phyloP scores from a whole-genome alignment of 2,797 vertebrate species.

The Enteromius unitaeniatus region DNA sequence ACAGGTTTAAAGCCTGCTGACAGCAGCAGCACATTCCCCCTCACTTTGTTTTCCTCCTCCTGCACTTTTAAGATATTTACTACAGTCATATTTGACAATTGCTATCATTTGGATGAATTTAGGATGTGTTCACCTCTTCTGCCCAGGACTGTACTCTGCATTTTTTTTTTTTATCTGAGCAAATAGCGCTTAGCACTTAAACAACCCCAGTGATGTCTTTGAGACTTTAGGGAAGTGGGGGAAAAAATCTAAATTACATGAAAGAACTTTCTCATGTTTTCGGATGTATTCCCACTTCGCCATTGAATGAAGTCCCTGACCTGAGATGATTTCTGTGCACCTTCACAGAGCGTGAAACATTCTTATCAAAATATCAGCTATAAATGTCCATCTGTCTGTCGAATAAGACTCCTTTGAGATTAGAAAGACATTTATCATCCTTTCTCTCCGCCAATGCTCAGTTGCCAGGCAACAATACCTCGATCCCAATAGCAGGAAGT shows the following conservation, averaged over 20 bases:
- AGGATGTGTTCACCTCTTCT: not conserved
- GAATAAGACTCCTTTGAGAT: slow-evolving; percentile 51
- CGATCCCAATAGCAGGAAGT: slow-evolving; percentile 56
- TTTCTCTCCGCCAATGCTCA: slow-evolving; percentile 47
- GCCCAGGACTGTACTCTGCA: not conserved
- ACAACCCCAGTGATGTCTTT: not conserved
- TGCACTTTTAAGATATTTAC: slow-evolving; percentile 39
- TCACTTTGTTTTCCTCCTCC: slow-evolving; percentile 46
- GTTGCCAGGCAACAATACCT: slow-evolving; percentile 74
- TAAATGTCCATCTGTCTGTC: slow-evolving; percentile 14
- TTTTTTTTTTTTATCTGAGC: not conserved
- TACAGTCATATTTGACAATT: slow-evolving; percentile 37
- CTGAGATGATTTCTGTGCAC: not conserved
- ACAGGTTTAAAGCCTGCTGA: slow-evolving; percentile 64
- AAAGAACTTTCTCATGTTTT: not conserved
- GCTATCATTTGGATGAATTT: slow-evolving; percentile 55
- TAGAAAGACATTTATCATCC: slow-evolving; percentile 24
- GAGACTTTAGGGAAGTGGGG: not conserved
- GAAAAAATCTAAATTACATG: not conserved
- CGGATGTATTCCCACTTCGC: not conserved
- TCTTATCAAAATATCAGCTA: slow-evolving; percentile 51
- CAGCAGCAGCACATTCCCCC: slow-evolving; percentile 7
- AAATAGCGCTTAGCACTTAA: not conserved
- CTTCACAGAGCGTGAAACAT: slow-evolving; percentile 48
- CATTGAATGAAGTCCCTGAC: not conserved